Base-by-base conservation (phyloP, 1,140 invertebrate genomes). In the Zaprionus vittiger region DNA sequence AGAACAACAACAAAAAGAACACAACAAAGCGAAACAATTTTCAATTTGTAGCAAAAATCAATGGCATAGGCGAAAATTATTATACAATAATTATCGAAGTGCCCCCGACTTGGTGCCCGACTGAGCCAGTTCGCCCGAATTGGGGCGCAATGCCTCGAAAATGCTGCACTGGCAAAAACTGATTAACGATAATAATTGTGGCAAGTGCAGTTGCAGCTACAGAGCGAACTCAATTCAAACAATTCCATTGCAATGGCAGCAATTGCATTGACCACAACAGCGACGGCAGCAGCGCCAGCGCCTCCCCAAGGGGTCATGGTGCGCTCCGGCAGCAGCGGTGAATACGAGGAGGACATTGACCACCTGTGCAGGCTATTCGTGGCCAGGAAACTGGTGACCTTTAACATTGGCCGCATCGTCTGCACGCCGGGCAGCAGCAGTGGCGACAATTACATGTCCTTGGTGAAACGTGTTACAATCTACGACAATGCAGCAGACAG, bases 401-500 rank as follows among this genome's bases (percentile, higher is more conserved):
- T 92, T 73, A 77, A 75, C 54, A 91, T 92, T 65, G 79, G 76
- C 31, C 73, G 76, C 55, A 89, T 92, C 7, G 72, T 69, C 17
- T 92, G 91, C 76, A 80, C 75, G 34, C 81, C 91, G 26, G 91
- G 91, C 55, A 92, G 91, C 69, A 90, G 91, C 78, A 86, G 82
- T 17, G 92, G 92, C 55, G 92, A 93, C 67, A 93, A 93, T 64
- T 93, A 93, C 34, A 93, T 93, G 92, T 92, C 91, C 20, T 80
- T 92, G 64, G 85, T 93, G 31, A 93, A 94, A 79, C 82, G 93
- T 72, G 77, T 93, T 44, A 84, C 82, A 52, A 90, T 90, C 55
- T 75, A 82, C 24, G 78, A 90, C 24, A 75, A 90, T 52, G 47
- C 47, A 37, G 24, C 66, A 12, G 59, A 24, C 37, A 37, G n/a